Conservation (phyloP, 2,113 vertebrate species). For the Chinchilla lanigera region DNA sequence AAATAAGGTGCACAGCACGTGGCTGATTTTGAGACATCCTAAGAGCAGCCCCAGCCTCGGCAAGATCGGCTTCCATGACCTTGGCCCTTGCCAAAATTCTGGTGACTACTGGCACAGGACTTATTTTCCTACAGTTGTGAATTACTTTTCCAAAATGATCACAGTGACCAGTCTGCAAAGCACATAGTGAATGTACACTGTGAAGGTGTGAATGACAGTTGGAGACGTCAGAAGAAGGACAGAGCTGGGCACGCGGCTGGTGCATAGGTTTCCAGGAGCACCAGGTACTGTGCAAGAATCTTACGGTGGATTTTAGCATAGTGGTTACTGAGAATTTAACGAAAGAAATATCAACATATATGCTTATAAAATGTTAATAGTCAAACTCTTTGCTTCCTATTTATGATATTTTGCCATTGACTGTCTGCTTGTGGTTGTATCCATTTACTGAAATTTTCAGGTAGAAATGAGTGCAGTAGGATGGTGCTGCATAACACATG, state of each 20-base stretch:
- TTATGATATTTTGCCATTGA: neutral
- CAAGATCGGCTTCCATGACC: neutral
- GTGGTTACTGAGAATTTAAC: neutral
- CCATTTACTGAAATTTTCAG: neutral
- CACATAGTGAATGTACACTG: neutral
- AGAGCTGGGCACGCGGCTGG: neutral
- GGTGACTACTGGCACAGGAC: neutral
- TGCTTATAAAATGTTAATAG: neutral
- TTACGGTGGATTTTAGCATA: neutral
- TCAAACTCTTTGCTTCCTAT: neutral
- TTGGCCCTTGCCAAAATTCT: neutral
- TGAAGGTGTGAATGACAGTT: neutral
- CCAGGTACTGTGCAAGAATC: neutral
- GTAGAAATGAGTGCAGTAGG: neutral
- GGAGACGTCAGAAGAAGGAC: neutral
- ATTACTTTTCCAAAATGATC: neutral
- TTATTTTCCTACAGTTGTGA: neutral
- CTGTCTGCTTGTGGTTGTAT: neutral
- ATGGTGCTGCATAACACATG: neutral
- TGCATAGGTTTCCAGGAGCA: neutral
- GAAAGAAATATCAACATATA: neutral
- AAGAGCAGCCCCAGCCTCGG: neutral
- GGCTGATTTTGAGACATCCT: too few relatives aligned
- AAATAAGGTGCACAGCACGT: neutral
- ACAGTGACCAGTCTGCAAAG: neutral